Conservation (phyloP, 2,113 vertebrate species). For the Oreochromis aureus region DNA sequence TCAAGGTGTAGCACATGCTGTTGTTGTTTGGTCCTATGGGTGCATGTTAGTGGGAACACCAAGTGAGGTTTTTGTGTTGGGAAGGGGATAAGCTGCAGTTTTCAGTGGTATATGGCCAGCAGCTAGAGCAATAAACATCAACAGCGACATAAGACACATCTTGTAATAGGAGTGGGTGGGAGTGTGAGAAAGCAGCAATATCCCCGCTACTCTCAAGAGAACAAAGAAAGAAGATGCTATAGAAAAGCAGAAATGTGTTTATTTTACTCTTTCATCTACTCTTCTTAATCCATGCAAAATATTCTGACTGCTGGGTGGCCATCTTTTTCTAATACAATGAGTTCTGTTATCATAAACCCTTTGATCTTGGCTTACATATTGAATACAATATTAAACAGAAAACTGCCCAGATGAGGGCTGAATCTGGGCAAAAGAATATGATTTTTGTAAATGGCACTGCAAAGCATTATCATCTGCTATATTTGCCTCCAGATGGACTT, state of each 20-base stretch:
- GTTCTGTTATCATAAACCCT: neutral
- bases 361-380: neutral
- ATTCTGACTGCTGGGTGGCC: neutral
- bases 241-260: neutral
- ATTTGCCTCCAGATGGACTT: constrained; percentile 30
- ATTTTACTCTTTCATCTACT: neutral
- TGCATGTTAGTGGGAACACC: neutral
- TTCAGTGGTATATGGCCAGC: neutral
- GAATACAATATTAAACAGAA: neutral
- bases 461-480: constrained; percentile 25
- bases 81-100: neutral
- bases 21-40: neutral
- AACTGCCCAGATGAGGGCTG: neutral
- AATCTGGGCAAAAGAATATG: neutral
- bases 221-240: neutral
- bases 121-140: constrained; percentile 19
- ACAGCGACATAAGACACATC: constrained; percentile 11
- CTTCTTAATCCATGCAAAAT: neutral
- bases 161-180: neutral
- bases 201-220: neutral
- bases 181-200: neutral
- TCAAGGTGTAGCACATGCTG: neutral
- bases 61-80: neutral
- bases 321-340: neutral
- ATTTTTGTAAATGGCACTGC: neutral